Conservation (phyloP, 2,113 vertebrate species). For the Burhinus oedicnemus region DNA sequence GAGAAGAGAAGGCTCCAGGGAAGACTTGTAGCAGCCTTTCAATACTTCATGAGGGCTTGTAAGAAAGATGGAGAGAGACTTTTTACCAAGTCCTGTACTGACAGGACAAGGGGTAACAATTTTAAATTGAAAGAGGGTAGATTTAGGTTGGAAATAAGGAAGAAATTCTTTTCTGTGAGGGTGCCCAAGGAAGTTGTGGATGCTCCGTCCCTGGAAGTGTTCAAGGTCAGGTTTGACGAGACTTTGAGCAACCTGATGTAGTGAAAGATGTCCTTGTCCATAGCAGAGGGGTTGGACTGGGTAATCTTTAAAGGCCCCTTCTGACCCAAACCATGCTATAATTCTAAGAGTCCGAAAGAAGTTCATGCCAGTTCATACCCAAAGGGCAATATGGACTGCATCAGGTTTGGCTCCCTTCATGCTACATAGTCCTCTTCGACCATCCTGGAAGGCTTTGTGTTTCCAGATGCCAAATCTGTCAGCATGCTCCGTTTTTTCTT, state of each 20-base stretch:
- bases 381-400: neutral
- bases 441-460: neutral
- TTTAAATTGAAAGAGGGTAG: neutral
- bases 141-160: neutral
- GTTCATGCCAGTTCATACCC: neutral
- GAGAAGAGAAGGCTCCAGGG: neutral
- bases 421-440: neutral
- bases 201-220: neutral
- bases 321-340: neutral
- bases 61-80: neutral
- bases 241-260: neutral
- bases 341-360: neutral
- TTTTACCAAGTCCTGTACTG: neutral
- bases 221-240: neutral
- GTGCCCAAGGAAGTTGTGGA: neutral
- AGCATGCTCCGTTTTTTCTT: neutral
- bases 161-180: neutral
- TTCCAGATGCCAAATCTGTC: neutral
- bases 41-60: neutral
- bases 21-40: neutral
- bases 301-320: neutral
- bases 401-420: neutral
- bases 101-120: accelerated
- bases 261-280: neutral
- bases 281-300: neutral